These are phyloP conservation scores for Phrynocephalus vlangalii DNA, from an alignment of 2,797 vertebrate genomes.

Conservation along the genomic window DNA sequence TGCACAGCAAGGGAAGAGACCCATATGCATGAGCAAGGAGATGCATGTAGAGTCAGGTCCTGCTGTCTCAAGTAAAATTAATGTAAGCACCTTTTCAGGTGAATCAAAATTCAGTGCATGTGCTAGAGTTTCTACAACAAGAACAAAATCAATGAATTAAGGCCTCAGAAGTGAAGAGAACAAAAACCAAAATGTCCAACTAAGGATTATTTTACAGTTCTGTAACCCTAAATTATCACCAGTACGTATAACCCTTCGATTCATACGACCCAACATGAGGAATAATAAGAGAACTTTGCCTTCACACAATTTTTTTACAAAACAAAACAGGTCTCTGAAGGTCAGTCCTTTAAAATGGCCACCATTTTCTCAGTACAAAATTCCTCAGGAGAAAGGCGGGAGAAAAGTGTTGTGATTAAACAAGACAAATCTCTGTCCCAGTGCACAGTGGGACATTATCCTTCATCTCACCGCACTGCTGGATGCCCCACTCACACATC, in stretches of 20 bases:
- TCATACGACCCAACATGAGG: background rate
- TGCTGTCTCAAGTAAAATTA: background rate
- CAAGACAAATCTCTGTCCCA: background rate
- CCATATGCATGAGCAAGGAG: background rate
- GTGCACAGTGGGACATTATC: background rate
- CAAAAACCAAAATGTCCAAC: background rate
- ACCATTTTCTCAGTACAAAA: background rate
- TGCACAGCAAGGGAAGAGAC: background rate
- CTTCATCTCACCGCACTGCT: background rate
- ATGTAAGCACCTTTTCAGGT: background rate
- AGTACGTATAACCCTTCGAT: background rate
- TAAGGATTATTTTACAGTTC: background rate
- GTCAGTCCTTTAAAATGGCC: background rate
- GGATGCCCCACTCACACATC: slow-evolving; percentile 5
- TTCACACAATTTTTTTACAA: background rate
- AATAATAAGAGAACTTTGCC: background rate
- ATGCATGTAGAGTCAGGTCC: background rate
- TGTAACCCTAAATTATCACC: background rate
- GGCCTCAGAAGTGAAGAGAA: background rate
- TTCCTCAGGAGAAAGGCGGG: background rate
- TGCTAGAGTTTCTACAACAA: background rate
- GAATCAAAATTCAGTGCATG: background rate
- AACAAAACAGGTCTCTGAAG: background rate
- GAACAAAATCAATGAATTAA: background rate
- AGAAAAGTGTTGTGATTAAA: background rate